phyloP scores from a whole-genome alignment of 2,797 vertebrate species.

The Emydoidea blandingii region DNA sequence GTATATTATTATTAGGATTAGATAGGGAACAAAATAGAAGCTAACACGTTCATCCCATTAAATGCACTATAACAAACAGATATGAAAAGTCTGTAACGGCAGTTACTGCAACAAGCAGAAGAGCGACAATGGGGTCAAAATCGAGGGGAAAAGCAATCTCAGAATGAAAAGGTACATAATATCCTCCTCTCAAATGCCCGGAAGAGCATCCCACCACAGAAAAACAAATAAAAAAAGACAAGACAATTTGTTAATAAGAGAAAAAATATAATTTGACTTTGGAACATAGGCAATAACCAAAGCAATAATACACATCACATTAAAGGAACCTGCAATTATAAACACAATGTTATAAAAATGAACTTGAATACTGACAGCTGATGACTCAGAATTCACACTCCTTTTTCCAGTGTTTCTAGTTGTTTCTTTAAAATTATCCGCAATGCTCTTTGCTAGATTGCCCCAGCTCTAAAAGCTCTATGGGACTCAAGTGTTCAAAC shows the following conservation, averaged over 20 bases:
- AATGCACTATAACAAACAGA: not conserved
- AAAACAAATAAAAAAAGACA: not conserved
- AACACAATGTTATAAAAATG: constrained; percentile 59
- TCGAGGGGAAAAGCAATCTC: not conserved
- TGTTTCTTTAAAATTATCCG: constrained; percentile 62
- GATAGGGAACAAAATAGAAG: not conserved
- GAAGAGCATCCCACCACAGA: constrained; percentile 21
- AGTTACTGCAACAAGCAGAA: not conserved
- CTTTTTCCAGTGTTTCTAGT: constrained; percentile 43
- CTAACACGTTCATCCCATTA: not conserved
- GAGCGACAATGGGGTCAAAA: not conserved
- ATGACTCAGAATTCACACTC: constrained; percentile 63
- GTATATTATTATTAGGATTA: not conserved
- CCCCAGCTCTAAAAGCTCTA: constrained; percentile 58
- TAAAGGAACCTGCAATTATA: constrained; percentile 64
- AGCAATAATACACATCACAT: constrained; percentile 52
- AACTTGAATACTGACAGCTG: constrained; percentile 64
- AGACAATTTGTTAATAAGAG: constrained; percentile 38
- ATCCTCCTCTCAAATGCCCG: constrained; percentile 12
- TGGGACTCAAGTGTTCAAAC: constrained; percentile 42
- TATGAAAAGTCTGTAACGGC: not conserved
- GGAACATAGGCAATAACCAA: constrained; percentile 58
- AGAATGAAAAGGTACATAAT: not conserved
- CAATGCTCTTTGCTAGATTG: constrained; percentile 43
- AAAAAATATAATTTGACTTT: constrained; percentile 42